phyloP scores from a whole-genome alignment of 2,113 vertebrate species.

The Stercorarius parasiticus region DNA sequence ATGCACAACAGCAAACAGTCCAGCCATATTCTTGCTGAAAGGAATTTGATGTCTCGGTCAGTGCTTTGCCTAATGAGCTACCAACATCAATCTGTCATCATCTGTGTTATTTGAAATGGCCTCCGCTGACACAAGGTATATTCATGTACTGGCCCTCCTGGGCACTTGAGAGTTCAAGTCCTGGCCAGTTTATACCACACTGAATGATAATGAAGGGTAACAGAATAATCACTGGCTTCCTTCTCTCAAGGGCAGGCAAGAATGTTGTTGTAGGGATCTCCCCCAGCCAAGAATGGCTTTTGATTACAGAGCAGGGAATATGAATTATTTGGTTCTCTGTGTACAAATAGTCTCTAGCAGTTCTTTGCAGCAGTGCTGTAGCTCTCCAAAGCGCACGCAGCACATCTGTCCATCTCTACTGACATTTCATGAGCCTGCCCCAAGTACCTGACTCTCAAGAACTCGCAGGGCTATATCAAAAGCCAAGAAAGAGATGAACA shows the following conservation, averaged over 20 bases:
- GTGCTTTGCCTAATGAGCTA: constrained; percentile 67
- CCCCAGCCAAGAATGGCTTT: constrained; percentile 35
- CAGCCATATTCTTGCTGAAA: constrained; percentile 50
- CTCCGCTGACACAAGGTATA: constrained; percentile 66
- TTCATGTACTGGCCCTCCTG: constrained; percentile 56
- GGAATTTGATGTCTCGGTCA: constrained; percentile 67
- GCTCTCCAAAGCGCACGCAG: not conserved
- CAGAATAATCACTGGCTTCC: constrained; percentile 55
- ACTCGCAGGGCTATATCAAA: not conserved
- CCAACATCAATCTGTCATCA: constrained; percentile 70
- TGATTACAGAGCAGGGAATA: constrained; percentile 47
- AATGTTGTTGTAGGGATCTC: constrained; percentile 51
- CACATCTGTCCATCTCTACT: not conserved
- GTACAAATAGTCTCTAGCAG: constrained; percentile 20
- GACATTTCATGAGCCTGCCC: not conserved
- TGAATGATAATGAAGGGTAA: constrained; percentile 66
- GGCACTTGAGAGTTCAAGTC: constrained; percentile 67
- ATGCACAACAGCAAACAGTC: constrained; percentile 51
- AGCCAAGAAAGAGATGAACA: not conserved
- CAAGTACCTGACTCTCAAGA: not conserved
- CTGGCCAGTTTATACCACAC: constrained; percentile 66
- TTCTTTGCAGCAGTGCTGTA: not conserved
- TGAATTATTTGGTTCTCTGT: constrained; percentile 38
- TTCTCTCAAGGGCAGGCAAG: constrained; percentile 40
- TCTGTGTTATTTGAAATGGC: constrained; percentile 69